Evolutionary conservation across 1,140 invertebrate genomes (phyloP).

Genomic region (Drosophila littoralis): DNA sequence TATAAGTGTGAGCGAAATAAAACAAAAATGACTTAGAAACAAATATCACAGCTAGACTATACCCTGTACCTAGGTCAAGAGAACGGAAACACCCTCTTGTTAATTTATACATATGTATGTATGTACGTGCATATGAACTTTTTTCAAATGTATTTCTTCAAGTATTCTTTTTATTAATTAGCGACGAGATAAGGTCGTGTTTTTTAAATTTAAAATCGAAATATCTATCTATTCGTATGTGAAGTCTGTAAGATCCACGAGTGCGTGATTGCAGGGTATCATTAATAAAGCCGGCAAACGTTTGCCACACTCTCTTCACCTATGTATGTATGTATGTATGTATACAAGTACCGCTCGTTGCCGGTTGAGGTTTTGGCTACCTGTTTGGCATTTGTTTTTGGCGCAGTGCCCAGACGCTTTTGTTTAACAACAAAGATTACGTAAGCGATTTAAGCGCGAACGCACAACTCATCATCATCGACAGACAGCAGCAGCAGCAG

Average conservation of each 20-base stretch:
- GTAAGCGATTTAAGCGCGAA: conserved; percentile 47
- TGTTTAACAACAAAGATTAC: conserved; percentile 79
- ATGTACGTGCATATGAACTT: too few species aligned
- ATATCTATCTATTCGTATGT: too few species aligned
- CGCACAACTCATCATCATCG: conserved; percentile 4
- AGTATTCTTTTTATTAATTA: too few species aligned
- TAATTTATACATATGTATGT: too few species aligned
- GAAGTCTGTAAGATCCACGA: too few species aligned
- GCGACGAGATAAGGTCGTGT: too few species aligned
- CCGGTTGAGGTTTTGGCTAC: conserved; percentile 41
- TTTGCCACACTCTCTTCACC: conserved; percentile 1
- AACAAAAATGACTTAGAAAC: not conserved
- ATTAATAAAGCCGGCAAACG: not conserved
- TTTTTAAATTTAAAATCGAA: too few species aligned
- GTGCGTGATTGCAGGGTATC: not conserved
- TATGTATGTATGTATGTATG: not conserved
- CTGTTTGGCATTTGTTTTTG: conserved; percentile 56
- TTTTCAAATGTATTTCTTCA: too few species aligned
- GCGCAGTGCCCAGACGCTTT: conserved; percentile 58
- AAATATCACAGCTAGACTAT: not conserved
- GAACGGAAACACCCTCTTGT: too few species aligned
- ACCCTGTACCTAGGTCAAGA: not conserved
- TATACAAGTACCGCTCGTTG: conserved; percentile 45
- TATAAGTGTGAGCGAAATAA: not conserved
- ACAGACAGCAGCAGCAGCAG: conserved; percentile 17